A percentile compares a stretch with the other conserved stretches of the same genome.
phyloP scores from a whole-genome alignment of 2,888 invertebrate species.

The Drosophila austrosaltans region DNA sequence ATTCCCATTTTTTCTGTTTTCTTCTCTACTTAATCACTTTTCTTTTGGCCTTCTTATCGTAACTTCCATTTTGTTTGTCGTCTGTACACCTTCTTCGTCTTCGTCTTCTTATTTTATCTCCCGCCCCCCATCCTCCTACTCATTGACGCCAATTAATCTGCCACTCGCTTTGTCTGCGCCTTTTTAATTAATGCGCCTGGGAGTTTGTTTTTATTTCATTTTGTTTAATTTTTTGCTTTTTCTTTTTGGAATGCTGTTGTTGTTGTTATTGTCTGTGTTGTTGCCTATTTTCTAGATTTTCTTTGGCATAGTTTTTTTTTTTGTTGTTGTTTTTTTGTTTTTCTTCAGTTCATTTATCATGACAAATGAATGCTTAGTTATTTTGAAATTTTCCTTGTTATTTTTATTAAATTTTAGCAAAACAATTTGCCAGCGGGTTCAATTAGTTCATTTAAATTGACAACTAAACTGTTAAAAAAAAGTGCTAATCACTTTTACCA shows the following conservation, averaged over 20 bases:
- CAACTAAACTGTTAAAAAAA: not conserved
- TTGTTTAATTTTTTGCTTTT: constrained; percentile 22
- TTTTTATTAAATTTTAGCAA: constrained; percentile 14
- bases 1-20: constrained; percentile 19
- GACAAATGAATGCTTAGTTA: constrained; percentile 12
- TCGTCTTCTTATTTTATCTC: not conserved
- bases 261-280: not conserved
- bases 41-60: constrained; percentile 32
- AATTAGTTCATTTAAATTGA: constrained; percentile 10
- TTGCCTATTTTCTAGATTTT: constrained; percentile 1
- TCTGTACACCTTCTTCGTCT: constrained; percentile 10
- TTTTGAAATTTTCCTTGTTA: constrained; percentile 8
- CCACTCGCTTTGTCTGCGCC: constrained; percentile 74
- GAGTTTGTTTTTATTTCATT: constrained; percentile 51
- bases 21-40: constrained; percentile 67
- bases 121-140: constrained; percentile 25
- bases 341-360: constrained; percentile 15
- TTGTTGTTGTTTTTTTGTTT: not conserved
- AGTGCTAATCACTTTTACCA: not conserved
- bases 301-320: constrained; percentile 5
- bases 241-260: not conserved
- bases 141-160: constrained; percentile 80
- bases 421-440: constrained; percentile 7
- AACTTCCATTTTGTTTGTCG: constrained; percentile 25
- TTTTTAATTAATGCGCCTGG: constrained; percentile 76